phyloP scores from a whole-genome alignment of 2,888 invertebrate species.

The Drosophila meridionalis region DNA sequence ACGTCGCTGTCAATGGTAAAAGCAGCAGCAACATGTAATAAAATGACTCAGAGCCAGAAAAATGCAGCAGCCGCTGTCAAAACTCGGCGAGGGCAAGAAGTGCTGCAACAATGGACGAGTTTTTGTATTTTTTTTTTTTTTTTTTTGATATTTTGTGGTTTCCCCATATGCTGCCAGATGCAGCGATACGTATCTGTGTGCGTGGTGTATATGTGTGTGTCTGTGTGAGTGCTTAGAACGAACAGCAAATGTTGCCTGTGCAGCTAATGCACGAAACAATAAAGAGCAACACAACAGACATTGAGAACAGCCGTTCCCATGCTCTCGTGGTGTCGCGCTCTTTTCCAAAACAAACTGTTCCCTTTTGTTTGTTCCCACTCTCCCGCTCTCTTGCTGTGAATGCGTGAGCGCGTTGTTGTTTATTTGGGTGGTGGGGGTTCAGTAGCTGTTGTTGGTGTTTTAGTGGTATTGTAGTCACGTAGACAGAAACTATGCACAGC shows the following conservation, averaged over 20 bases:
- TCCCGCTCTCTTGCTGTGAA: constrained; percentile 9
- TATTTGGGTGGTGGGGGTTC: constrained; percentile 56
- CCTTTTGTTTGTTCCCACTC: constrained; percentile 14
- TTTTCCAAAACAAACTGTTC: constrained; percentile 32
- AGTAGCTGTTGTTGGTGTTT: constrained; percentile 38
- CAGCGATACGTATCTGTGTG: constrained; percentile 34
- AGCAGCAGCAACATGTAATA: constrained; percentile 41
- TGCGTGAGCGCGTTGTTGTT: constrained; percentile 54
- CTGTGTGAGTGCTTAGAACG: constrained; percentile 24
- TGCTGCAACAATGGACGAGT: constrained; percentile 63
- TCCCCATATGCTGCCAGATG: constrained; percentile 70
- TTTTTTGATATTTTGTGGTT: constrained; percentile 55
- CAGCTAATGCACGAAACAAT: constrained; percentile 64
- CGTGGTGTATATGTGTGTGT: constrained; percentile 1
- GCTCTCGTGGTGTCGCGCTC: constrained; percentile 26
- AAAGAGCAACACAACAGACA: constrained; percentile 49
- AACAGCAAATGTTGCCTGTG: constrained; percentile 60
- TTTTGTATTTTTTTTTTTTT: constrained; percentile 26
- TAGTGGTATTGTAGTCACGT: constrained; percentile 56
- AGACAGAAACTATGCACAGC: constrained; percentile 56
- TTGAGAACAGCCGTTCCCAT: constrained; percentile 38
- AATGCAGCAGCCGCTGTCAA: constrained; percentile 57
- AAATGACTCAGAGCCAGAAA: constrained; percentile 64
- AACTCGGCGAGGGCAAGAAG: constrained; percentile 58
- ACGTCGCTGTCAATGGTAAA: constrained; percentile 45